Conservation (phyloP, 2,797 vertebrate genomes). For the Iguana delicatissima region DNA sequence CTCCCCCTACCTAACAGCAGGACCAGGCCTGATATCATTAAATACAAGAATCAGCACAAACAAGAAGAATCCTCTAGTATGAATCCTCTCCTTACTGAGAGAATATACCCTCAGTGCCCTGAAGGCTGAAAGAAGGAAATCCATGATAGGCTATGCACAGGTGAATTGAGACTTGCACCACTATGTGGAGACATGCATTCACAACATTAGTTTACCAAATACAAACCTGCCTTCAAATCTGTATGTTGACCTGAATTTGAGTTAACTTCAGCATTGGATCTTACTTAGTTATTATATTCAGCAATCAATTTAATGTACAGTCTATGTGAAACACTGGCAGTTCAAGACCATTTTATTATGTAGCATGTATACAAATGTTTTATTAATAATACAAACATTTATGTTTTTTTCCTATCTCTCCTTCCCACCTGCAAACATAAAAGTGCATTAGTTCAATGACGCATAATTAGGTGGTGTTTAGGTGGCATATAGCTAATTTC, state of each 20-base stretch:
- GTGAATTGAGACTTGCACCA: neutral
- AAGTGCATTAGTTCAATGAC: neutral
- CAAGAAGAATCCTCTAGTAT: neutral
- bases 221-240: neutral
- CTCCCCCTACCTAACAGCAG: neutral
- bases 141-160: neutral
- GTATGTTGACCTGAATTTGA: neutral
- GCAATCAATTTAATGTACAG: neutral
- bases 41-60: neutral
- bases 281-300: neutral
- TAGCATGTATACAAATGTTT: neutral
- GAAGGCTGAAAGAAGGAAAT: neutral
- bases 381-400: neutral
- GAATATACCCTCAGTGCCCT: neutral
- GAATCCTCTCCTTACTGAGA: neutral
- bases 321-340: neutral
- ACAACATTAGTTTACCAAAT: neutral
- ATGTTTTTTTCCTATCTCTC: neutral
- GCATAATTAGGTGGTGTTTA: neutral
- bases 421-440: too few relatives aligned
- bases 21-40: neutral
- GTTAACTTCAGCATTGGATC: neutral
- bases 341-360: neutral
- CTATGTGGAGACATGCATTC: neutral
- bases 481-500: neutral